Conservation (phyloP, 1,140 invertebrate genomes). For the Eriocheir sinensis region DNA sequence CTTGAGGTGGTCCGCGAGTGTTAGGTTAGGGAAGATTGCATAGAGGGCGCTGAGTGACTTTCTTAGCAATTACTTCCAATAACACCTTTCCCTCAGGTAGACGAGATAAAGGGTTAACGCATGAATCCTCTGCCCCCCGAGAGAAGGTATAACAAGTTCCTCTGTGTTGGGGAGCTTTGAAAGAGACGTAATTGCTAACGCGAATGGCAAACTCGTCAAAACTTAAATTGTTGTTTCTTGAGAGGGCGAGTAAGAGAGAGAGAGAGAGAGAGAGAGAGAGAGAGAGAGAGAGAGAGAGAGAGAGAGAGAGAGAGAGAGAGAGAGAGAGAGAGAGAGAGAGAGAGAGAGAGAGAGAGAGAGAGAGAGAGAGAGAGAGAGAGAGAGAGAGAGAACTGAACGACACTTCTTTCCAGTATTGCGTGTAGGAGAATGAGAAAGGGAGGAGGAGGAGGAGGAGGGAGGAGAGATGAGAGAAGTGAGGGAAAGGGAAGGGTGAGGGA, state of each 20-base stretch:
- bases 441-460: background rate
- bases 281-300: too few relatives aligned
- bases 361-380: too few relatives aligned
- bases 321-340: too few relatives aligned
- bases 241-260: background rate
- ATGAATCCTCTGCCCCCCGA: background rate
- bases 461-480: background rate
- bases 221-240: conserved; percentile 47
- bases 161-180: background rate
- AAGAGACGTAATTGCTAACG: conserved; percentile 20
- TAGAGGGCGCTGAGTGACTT: too few relatives aligned
- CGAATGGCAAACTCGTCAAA: conserved; percentile 46
- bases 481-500: background rate
- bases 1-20: too few relatives aligned
- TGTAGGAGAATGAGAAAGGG: background rate
- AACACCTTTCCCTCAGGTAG: background rate
- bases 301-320: too few relatives aligned
- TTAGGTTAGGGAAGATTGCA: too few relatives aligned
- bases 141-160: background rate
- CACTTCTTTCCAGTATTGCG: background rate
- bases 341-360: too few relatives aligned
- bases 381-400: too few relatives aligned
- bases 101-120: background rate
- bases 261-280: too few relatives aligned
- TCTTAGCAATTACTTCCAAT: too few relatives aligned